Percentiles rank a stretch among this genome's conserved stretches.
Evolutionary conservation across 2,113 vertebrate species (phyloP).

Genomic region (Myxocyprinus asiaticus): DNA sequence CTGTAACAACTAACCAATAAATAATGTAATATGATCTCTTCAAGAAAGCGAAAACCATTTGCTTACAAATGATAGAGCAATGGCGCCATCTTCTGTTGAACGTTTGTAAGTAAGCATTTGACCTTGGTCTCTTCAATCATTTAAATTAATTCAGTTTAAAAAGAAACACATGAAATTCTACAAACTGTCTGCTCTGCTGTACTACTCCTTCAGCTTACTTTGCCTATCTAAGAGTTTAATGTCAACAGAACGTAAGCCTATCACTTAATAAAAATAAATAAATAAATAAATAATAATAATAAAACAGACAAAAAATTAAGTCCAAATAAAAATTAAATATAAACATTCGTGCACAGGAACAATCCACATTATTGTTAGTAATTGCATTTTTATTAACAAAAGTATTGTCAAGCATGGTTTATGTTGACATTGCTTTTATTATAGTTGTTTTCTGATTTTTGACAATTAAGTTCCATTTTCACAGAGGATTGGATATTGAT

Average conservation of each 20-base stretch:
- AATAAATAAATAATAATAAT: too few species aligned
- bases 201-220: neutral
- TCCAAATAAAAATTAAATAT: too few species aligned
- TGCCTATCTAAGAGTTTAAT: neutral
- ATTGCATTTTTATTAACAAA: too few species aligned
- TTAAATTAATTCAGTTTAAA: too few species aligned
- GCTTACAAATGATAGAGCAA: slow-evolving; percentile 24
- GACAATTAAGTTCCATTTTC: neutral
- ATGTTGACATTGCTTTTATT: too few species aligned
- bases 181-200: neutral
- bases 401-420: too few species aligned
- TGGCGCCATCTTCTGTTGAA: slow-evolving; percentile 42
- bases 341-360: too few species aligned
- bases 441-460: neutral
- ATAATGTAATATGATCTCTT: too few species aligned
- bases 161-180: neutral
- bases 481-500: neutral
- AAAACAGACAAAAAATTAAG: too few species aligned
- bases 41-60: too few species aligned
- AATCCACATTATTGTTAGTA: too few species aligned
- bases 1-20: neutral
- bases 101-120: neutral
- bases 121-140: neutral
- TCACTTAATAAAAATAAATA: neutral
- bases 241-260: neutral